These are phyloP conservation scores for Dendropsophus ebraccatus DNA, from an alignment of 2,113 vertebrate genomes.

Conservation along the genomic window DNA sequence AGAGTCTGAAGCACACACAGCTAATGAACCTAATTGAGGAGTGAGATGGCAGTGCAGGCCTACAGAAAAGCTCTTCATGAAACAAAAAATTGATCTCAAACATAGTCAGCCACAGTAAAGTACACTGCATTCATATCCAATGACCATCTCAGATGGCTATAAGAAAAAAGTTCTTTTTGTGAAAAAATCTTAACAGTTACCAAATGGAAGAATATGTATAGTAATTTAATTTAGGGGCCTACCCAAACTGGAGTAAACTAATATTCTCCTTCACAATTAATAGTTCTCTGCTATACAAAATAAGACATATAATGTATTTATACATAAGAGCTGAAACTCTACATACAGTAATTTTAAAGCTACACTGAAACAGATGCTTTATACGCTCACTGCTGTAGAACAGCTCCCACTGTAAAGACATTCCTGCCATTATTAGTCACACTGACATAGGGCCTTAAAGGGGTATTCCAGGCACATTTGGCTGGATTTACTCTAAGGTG, in stretches of 20 bases:
- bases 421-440: no score
- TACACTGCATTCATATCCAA: background rate
- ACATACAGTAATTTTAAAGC: background rate
- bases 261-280: background rate
- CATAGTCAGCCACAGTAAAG: background rate
- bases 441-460: no score
- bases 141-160: background rate
- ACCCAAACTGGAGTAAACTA: background rate
- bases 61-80: background rate
- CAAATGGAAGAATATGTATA: background rate
- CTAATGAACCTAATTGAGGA: slow-evolving; percentile 30
- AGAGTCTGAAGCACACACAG: slow-evolving; percentile 15
- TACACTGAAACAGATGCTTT: no score
- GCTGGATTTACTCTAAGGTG: no score
- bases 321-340: background rate
- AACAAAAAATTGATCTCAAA: slow-evolving; percentile 23
- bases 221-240: background rate
- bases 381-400: background rate
- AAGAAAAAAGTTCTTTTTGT: background rate
- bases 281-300: background rate
- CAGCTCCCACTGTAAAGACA: background rate
- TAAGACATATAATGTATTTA: background rate
- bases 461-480: no score
- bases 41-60: background rate
- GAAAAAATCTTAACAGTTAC: background rate